phyloP scores from a whole-genome alignment of 1,140 invertebrate species.

The Microplitis mediator region DNA sequence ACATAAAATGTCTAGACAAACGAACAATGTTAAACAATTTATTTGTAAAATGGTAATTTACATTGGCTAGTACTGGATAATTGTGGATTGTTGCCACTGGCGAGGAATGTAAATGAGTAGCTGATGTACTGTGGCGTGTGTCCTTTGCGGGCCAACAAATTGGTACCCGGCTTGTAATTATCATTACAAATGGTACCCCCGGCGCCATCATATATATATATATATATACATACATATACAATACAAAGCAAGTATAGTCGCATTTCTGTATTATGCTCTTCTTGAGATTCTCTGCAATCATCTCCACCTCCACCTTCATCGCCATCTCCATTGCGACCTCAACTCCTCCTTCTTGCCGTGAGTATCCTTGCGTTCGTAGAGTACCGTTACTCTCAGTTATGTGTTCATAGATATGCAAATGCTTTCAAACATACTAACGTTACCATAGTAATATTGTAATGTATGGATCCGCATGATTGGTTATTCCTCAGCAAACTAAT shows the following conservation, averaged over 20 bases:
- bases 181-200: constrained; percentile 26
- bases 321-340: no score
- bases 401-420: constrained; percentile 27
- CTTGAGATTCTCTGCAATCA: not conserved
- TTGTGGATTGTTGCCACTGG: not conserved
- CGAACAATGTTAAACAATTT: not conserved
- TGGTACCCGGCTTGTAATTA: constrained; percentile 24
- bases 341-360: not conserved
- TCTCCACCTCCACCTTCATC: no score
- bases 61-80: not conserved
- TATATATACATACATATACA: no score
- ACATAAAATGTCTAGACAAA: not conserved
- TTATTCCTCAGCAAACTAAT: no score
- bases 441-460: no score
- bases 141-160: constrained; percentile 22
- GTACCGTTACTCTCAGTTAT: not conserved
- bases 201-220: not conserved
- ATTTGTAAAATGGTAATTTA: not conserved
- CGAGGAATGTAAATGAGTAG: constrained; percentile 23
- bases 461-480: no score
- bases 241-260: not conserved
- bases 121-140: constrained; percentile 8
- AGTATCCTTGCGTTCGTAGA: not conserved
- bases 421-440: constrained; percentile 10
- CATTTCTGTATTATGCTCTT: not conserved